Evolutionary conservation across 2,797 vertebrate genomes (phyloP), one percentile per base, ranked within the genome.

Genomic region (Crocodylus rhombifer): DNA sequence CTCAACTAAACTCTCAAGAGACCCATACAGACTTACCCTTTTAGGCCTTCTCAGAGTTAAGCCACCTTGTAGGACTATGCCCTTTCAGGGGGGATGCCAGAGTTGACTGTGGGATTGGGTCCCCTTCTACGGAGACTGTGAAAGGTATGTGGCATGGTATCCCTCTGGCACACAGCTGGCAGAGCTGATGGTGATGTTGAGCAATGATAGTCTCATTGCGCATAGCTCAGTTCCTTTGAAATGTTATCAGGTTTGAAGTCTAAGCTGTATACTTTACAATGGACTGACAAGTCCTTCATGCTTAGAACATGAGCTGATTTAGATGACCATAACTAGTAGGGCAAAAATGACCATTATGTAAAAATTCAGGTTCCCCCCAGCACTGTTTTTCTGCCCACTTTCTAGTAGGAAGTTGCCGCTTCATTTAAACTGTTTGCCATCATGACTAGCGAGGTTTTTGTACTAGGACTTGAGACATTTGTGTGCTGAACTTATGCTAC

Each of bases 1-100:
- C 61, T 87, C 11, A 25, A 42, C 65, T 90, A 65, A 28, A 89
- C 64, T 28, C 88, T 88, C 77, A 89, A 65, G 86, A 93, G 76
- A 91, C 65, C 74, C 60, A 81, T 62, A 36, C 64, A 64, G 69
- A 28, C 30, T 6, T 76, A 18, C 63, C 92, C 1, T 71, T 92
- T 80, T 87, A 84, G 74, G 75, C 56, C n/a, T 89, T 57, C 28
- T 78, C 57, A 1, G 18, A n/a, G 61, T 73, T 84, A 4, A 77
- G 14, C 26, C 90, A 56, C 6, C 7, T 80, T 83, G 55, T 77
- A 2, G 28, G 25, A 51, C 33, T 56, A 0, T 13, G 23, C 77
- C 64, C 64, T 26, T 21, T 78, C 57, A 73, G 18, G 67, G 69
- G 51, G 69, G 36, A 73, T 51, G 25, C 36, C 23, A 42, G 36